Evolutionary conservation across 2,888 invertebrate species (phyloP), one percentile per base, ranked within the genome.

Genomic region (Spodoptera littoralis): DNA sequence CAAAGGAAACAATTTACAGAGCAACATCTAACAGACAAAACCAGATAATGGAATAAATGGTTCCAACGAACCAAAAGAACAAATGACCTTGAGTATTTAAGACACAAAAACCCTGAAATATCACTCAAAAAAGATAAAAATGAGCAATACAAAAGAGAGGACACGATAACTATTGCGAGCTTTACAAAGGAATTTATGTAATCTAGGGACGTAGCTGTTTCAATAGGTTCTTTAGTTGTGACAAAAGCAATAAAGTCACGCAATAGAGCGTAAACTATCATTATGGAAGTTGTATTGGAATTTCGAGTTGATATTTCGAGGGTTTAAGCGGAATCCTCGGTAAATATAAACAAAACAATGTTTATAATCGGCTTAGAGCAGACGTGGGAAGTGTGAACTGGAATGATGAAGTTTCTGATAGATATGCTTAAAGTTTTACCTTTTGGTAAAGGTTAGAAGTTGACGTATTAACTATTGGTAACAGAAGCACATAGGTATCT

Each of bases 241-340:
- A 64, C 64, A 59, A 65, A 74, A 73, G 65, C 56, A 70, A 73
- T 70, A 75, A 75, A 65, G 50, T 59, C 46, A 50, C 11, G 61
- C 61, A 70, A 62, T 48, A 59, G 59, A 62, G 47, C 59, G 73
- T 41, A 36, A 73, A 65, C 53, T 56, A 70, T 75, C 36, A 62
- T 65, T 60, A 62, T 45, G 12, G 51, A 49, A 60, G 58, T 74
- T 50, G 43, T 63, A 59, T 65, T 62, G 55, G 52, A 59, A 48
- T 54, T 57, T 58, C 18, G 18, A 24, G 46, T 45, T 58, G 45
- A 48, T 61, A 18, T 2, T 27, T 8, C 11, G 45, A 1, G 12
- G 44, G 60, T 47, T 47, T 44, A 44, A 47, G 53, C 46, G 46
- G 30, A 48, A 72, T 59, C 36, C 27, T 53, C 42, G 59, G 24